Conservation (phyloP, 2,113 vertebrate genomes). For the Boulengeromyrus knoepffleri region DNA sequence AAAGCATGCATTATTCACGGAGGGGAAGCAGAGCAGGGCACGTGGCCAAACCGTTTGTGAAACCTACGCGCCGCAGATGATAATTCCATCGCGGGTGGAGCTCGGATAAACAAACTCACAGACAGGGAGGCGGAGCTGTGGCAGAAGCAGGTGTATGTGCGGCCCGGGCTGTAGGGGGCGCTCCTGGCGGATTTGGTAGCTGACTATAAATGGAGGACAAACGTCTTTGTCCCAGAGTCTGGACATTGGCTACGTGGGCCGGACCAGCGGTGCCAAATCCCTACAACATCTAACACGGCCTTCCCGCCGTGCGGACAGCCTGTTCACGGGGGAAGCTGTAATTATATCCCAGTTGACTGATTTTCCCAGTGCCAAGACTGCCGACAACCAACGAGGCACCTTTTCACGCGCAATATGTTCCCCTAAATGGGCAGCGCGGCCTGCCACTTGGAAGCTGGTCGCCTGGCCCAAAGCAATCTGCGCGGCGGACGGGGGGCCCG, state of each 20-base stretch:
- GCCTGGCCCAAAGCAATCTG: not conserved
- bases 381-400: conserved; percentile 76
- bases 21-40: conserved; percentile 56
- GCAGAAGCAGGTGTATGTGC: not conserved
- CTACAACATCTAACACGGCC: conserved; percentile 90
- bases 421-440: conserved; percentile 62
- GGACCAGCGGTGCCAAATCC: conserved; percentile 79
- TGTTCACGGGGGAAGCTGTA: conserved; percentile 77
- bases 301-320: conserved; percentile 91
- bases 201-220: conserved; percentile 88
- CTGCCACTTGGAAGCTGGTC: not conserved
- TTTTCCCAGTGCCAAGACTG: conserved; percentile 63
- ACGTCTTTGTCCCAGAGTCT: conserved; percentile 78
- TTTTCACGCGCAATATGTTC: conserved; percentile 79
- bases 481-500: conserved; percentile 12
- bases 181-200: conserved; percentile 1
- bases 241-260: conserved; percentile 69
- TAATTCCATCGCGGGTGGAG: conserved; percentile 77
- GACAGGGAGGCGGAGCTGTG: conserved; percentile 33
- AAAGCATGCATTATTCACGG: conserved; percentile 91
- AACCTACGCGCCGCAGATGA: conserved; percentile 96
- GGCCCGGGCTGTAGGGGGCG: conserved; percentile 9
- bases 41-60: conserved; percentile 84
- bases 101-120: conserved; percentile 65
- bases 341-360: conserved; percentile 92